phyloP scores from a whole-genome alignment of 2,113 vertebrate genomes.

The Hippocampus guttulatus region DNA sequence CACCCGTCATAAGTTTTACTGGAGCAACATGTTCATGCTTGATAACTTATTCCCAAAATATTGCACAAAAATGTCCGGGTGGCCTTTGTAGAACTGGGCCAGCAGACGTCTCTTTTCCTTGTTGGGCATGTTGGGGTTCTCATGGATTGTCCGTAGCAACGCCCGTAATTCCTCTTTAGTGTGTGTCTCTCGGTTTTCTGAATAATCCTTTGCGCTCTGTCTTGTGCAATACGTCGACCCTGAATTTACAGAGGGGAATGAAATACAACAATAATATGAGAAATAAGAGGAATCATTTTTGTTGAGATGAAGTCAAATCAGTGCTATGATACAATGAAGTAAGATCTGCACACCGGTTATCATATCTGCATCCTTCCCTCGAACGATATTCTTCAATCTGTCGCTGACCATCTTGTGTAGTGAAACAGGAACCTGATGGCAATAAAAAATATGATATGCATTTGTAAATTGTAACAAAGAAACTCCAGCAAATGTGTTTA shows the following conservation, averaged over 20 bases:
- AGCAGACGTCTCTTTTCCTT: slow-evolving; percentile 88
- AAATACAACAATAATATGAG: background rate
- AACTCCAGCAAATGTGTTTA: no score
- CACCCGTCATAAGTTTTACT: slow-evolving; percentile 31
- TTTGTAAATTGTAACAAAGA: no score
- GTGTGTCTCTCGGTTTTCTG: slow-evolving; percentile 74
- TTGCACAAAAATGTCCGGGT: slow-evolving; percentile 87
- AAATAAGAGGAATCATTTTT: background rate
- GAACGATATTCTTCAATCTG: slow-evolving; percentile 81
- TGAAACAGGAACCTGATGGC: slow-evolving; percentile 79
- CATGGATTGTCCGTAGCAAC: slow-evolving; percentile 82
- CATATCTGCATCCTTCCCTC: slow-evolving; percentile 79
- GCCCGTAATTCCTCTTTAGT: slow-evolving; percentile 83
- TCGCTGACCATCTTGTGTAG: slow-evolving; percentile 93
- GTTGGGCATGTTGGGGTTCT: slow-evolving; percentile 80
- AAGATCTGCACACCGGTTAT: slow-evolving; percentile 73
- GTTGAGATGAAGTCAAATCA: background rate
- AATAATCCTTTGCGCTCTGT: slow-evolving; percentile 72
- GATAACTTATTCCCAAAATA: slow-evolving; percentile 87
- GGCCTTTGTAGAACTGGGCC: slow-evolving; percentile 87
- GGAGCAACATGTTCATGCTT: slow-evolving; percentile 61
- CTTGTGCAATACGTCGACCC: slow-evolving; percentile 82
- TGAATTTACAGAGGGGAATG: slow-evolving; percentile 45
- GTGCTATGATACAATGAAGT: background rate
- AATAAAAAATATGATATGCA: background rate